Base-by-base conservation (phyloP, 2,797 vertebrate species). In the Apodemus agrarius region DNA sequence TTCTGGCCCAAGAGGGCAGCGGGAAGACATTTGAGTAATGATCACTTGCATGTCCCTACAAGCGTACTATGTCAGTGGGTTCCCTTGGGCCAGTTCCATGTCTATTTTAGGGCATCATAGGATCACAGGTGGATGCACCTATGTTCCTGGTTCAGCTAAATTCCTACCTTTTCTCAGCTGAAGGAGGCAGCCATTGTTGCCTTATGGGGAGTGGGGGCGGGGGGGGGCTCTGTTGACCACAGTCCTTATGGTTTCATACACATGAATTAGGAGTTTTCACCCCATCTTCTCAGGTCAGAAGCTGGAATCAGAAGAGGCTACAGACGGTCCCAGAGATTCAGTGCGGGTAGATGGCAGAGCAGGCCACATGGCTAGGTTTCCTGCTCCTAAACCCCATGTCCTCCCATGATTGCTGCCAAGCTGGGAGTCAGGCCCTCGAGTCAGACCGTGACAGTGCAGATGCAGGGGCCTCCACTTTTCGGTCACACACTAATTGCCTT, bases 21-120 rank as follows among this genome's bases (percentile, higher is more conserved):
- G 6, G 37, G 16, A n/a, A 57, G n/a, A 84, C 46, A 3, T 13
- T 1, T 4, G 22, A 69, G 65, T 49, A 10, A 19, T 0, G 24
- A 92, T 16, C 52, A 1, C 46, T 37, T 24, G 54, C 0, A 2
- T 31, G 46, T 49, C 31, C 2, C 3, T 0, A 0, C 17, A 14
- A 40, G 43, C 17, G 24, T 31, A 13, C 4, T 0, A 0, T 0
- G 2, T 83, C 74, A 26, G 75, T 5, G 4, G 76, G 81, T 1
- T 63, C 81, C 69, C 24, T 4, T 0, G 12, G 49, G 69, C 59
- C 37, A 40, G 3, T 52, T 26, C 19, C 17, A 16, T 0, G 3
- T 63, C 9, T 11, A 46, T 5, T 65, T 34, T 67, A 31, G 14
- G 76, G 34, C 2, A 7, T 10, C 52, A 13, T 52, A 52, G 52